These are phyloP conservation scores for Cossypha dichroa DNA, from an alignment of 2,797 vertebrate species.

Conservation along the genomic window DNA sequence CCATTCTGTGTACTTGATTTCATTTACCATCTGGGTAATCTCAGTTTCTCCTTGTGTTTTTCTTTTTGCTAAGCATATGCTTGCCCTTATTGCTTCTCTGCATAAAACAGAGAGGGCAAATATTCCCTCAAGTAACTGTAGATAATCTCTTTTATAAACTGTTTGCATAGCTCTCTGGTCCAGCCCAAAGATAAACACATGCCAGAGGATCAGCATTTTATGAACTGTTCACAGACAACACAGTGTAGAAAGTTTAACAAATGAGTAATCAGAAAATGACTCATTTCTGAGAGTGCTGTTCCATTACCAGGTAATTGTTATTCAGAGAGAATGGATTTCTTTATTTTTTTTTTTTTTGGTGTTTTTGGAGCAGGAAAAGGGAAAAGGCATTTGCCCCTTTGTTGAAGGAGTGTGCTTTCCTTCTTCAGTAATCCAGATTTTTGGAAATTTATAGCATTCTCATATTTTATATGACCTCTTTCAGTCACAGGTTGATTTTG, in stretches of 20 bases:
- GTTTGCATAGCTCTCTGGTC: constrained; percentile 20
- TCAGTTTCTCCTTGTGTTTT: not conserved
- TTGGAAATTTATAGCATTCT: not conserved
- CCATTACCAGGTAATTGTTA: not conserved
- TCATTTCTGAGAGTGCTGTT: not conserved
- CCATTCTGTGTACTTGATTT: not conserved
- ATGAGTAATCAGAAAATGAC: not conserved
- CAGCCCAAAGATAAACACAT: constrained; percentile 30
- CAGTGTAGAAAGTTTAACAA: not conserved
- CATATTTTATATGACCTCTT: not conserved
- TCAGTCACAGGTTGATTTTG: not conserved
- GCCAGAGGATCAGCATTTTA: constrained; percentile 23
- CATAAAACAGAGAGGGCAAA: not conserved
- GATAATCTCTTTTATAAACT: constrained; percentile 44
- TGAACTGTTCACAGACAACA: not conserved
- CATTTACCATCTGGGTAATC: not conserved
- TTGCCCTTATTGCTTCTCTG: not conserved
- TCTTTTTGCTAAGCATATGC: not conserved
- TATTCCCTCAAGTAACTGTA: not conserved
- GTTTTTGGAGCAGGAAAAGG: not conserved
- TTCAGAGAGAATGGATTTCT: not conserved
- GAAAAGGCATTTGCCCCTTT: not conserved
- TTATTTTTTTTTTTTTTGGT: not conserved
- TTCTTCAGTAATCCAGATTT: not conserved
- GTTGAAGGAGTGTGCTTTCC: not conserved